A percentile compares a stretch with the other conserved stretches of the same genome.
These are phyloP conservation scores for Seriola rivoliana DNA, from an alignment of 2,113 vertebrate genomes.

Conservation along the genomic window DNA sequence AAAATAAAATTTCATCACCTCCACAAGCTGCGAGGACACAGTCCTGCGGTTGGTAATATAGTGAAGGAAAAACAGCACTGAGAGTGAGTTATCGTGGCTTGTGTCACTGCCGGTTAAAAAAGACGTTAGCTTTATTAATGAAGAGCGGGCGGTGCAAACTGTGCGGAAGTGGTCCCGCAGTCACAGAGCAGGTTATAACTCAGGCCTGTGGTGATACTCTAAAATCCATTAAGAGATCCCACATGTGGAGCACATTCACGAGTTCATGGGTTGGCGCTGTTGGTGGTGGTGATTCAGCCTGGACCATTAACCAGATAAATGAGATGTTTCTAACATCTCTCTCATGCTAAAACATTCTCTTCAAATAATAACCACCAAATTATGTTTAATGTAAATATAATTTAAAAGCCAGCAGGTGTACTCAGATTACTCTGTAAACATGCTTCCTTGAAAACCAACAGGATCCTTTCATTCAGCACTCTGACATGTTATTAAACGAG, in stretches of 20 bases:
- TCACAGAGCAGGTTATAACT: constrained; percentile 71
- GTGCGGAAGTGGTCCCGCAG: constrained; percentile 39
- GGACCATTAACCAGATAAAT: constrained; percentile 63
- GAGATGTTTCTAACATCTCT: constrained; percentile 64
- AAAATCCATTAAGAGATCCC: constrained; percentile 75
- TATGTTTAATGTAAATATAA: constrained; percentile 61
- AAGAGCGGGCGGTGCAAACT: constrained; percentile 31
- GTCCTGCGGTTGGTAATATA: constrained; percentile 39
- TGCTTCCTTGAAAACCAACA: background rate
- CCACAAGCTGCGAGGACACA: constrained; percentile 48
- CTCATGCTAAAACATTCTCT: constrained; percentile 59
- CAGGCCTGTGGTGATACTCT: constrained; percentile 60
- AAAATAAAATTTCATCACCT: constrained; percentile 73
- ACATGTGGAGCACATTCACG: constrained; percentile 68
- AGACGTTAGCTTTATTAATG: constrained; percentile 67
- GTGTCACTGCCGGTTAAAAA: constrained; percentile 67
- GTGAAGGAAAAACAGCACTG: constrained; percentile 46
- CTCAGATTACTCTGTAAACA: constrained; percentile 56
- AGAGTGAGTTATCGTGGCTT: constrained; percentile 64
- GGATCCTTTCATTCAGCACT: constrained; percentile 33
- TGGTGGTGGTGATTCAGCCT: constrained; percentile 42
- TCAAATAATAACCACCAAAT: constrained; percentile 41
- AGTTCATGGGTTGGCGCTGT: constrained; percentile 52
- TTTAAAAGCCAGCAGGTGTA: constrained; percentile 60
- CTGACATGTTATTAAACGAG: constrained; percentile 70